A percentile compares a stretch with the other conserved stretches of the same genome.
These are phyloP conservation scores for Pollenia amentaria DNA, from an alignment of 2,888 invertebrate genomes.

Conservation along the genomic window DNA sequence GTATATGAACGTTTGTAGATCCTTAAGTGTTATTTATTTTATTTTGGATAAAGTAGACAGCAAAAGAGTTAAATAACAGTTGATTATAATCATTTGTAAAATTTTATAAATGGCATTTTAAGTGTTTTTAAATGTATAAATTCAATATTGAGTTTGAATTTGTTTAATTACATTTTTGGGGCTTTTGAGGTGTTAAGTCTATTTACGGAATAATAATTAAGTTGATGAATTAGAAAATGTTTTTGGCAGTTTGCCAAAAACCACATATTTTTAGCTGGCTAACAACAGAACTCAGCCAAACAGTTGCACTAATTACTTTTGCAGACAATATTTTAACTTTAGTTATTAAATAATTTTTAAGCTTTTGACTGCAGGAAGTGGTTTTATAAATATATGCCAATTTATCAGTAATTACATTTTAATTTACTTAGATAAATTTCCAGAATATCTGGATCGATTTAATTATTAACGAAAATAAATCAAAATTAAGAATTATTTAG, in stretches of 20 bases:
- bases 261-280: too few relatives aligned
- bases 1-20: neutral
- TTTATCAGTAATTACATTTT: too few relatives aligned
- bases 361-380: too few relatives aligned
- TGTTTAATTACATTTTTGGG: constrained; percentile 20
- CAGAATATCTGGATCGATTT: too few relatives aligned
- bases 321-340: too few relatives aligned
- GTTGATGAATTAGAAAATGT: constrained; percentile 15
- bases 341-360: too few relatives aligned
- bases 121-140: constrained; percentile 38
- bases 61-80: neutral
- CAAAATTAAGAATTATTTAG: too few relatives aligned
- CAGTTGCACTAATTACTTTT: too few relatives aligned
- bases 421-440: too few relatives aligned
- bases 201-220: constrained; percentile 9
- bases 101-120: constrained; percentile 45
- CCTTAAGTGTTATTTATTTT: constrained; percentile 15
- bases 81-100: constrained; percentile 9
- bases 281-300: too few relatives aligned
- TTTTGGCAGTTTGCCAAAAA: neutral
- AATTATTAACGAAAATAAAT: too few relatives aligned
- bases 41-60: neutral
- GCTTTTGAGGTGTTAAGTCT: constrained; percentile 8
- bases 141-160: neutral
- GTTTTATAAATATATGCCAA: too few relatives aligned